Evolutionary conservation across 2,888 invertebrate genomes (phyloP), one percentile per base, ranked within the genome.

Genomic region (Cheilosia impressa): DNA sequence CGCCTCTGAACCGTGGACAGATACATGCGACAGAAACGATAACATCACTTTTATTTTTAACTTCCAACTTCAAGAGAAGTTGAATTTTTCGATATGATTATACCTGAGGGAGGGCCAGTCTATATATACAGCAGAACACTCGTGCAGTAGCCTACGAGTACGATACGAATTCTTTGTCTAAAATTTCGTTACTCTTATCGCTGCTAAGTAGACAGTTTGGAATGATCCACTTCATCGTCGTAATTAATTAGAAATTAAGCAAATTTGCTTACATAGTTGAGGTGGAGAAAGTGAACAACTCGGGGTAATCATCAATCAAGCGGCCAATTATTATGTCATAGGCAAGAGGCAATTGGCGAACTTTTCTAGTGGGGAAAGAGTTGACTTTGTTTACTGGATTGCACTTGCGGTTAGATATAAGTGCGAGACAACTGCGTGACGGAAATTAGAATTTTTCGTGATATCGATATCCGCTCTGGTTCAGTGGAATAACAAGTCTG

Each of bases 171-270:
- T 55, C 50, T 57, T 65, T 69, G 69, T 45, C 19, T 34, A 19
- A 17, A 19, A 47, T 19, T 47, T 17, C 7, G 34, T 71, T 52
- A 38, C 63, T 63, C 47, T 45, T 53, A 63, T 45, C 9, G 24
- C 62, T 47, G 62, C 52, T 72, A 79, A 79, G 72, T 72, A 57
- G 72, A 79, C 78, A 78, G 47, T 53, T 71, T 41, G 47, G 47
- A 71, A 50, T 53, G 65, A 79, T 72, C 79, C 58, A 65, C 9
- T 79, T 79, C 79, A 66, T 65, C 65, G 58, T 38, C 15, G 72
- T 72, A 72, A 79, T 79, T 79, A 79, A 79, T 79, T 72, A 58
- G 58, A 72, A 79, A 79, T 58, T 79, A 66, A 50, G 58, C 57
- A 72, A 72, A 65, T 58, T 58, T 63, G 63, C 62, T 50, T 58